Evolutionary conservation across 2,797 vertebrate species (phyloP).

Genomic region (Chiroxiphia lanceolata): DNA sequence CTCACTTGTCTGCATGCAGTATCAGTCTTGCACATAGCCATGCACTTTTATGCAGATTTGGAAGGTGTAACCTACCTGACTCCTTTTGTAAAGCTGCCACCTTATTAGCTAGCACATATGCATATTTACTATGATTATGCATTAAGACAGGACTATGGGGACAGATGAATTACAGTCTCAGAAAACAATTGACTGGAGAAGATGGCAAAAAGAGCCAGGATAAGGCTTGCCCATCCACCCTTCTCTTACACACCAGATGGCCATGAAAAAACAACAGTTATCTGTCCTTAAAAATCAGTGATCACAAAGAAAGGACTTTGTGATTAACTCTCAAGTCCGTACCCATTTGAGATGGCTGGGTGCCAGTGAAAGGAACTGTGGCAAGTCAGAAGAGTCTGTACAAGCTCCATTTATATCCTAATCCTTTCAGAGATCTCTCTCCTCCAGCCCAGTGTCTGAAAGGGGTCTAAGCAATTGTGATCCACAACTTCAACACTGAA

Average conservation of each 20-base stretch:
- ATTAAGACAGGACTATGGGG: neutral
- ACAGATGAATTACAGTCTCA: neutral
- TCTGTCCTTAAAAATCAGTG: neutral
- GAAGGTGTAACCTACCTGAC: neutral
- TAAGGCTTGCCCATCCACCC: neutral
- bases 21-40: neutral
- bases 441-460: neutral
- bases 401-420: neutral
- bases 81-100: neutral
- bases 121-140: neutral
- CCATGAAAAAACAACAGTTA: neutral
- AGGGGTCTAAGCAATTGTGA: neutral
- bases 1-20: neutral
- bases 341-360: neutral
- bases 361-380: neutral
- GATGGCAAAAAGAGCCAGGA: neutral
- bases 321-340: neutral
- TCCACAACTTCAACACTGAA: neutral
- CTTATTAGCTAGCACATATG: neutral
- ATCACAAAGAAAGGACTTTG: neutral
- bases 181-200: neutral
- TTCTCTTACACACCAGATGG: constrained; percentile 20
- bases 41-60: neutral
- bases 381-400: neutral
- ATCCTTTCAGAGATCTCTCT: neutral